Percentiles rank a stretch among this genome's conserved stretches.
Evolutionary conservation across 2,113 vertebrate species (phyloP).

Genomic region (Dendropsophus ebraccatus): DNA sequence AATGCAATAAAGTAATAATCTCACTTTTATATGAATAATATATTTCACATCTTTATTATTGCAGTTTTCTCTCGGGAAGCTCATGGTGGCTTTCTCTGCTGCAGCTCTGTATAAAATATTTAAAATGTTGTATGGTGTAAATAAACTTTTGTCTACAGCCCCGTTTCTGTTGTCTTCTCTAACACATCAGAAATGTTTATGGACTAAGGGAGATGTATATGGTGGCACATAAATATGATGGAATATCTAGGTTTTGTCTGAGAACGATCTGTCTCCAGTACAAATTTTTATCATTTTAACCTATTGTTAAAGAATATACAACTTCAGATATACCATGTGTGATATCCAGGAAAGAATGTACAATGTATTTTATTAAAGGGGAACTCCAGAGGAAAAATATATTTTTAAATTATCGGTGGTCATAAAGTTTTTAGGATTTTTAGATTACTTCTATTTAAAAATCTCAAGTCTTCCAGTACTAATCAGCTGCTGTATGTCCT

Average conservation of each 20-base stretch:
- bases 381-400: too few relatives aligned
- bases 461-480: too few relatives aligned
- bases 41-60: slow-evolving; percentile 99
- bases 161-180: slow-evolving; percentile 77
- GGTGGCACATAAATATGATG: not conserved
- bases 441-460: too few relatives aligned
- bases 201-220: not conserved
- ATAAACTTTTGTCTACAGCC: slow-evolving; percentile 99
- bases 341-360: not conserved
- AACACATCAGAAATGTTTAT: slow-evolving; percentile 5
- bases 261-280: not conserved
- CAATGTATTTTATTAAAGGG: too few relatives aligned
- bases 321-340: not conserved
- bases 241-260: not conserved
- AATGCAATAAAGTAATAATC: slow-evolving; percentile 99
- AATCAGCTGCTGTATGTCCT: too few relatives aligned
- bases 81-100: slow-evolving; percentile 97
- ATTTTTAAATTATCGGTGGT: too few relatives aligned
- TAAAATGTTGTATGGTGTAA: slow-evolving; percentile 99
- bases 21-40: slow-evolving; percentile 99
- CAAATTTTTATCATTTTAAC: not conserved
- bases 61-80: slow-evolving; percentile 99
- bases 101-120: slow-evolving; percentile 99
- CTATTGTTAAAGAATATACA: not conserved
- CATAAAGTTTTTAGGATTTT: too few relatives aligned